These are phyloP conservation scores for Arothron firmamentum DNA, from an alignment of 2,113 vertebrate genomes.

Conservation along the genomic window DNA sequence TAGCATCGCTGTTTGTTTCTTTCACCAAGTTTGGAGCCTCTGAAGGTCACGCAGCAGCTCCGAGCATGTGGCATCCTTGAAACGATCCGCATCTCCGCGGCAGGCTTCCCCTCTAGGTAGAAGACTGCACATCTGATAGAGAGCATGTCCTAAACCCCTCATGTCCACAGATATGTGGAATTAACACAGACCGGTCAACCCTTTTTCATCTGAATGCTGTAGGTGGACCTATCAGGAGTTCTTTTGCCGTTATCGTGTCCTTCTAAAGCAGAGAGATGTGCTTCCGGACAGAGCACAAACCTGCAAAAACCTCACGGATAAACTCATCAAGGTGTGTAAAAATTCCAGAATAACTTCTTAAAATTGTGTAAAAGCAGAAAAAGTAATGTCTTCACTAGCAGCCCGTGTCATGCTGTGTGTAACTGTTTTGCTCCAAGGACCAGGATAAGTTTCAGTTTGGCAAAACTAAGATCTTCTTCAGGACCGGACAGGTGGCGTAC, in stretches of 20 bases:
- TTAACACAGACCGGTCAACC: neutral
- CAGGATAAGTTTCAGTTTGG: slow-evolving; percentile 94
- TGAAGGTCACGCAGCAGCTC: slow-evolving; percentile 91
- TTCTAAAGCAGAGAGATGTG: slow-evolving; percentile 91
- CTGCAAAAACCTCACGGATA: slow-evolving; percentile 87
- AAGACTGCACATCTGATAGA: slow-evolving; percentile 12
- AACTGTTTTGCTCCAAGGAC: slow-evolving; percentile 71
- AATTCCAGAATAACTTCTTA: neutral
- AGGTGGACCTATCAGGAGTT: slow-evolving; percentile 99
- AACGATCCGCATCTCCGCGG: slow-evolving; percentile 94
- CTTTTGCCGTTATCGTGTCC: slow-evolving; percentile 90
- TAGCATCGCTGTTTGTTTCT: slow-evolving; percentile 2
- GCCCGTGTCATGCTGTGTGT: neutral
- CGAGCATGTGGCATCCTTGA: slow-evolving; percentile 94
- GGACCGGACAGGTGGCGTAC: slow-evolving; percentile 94
- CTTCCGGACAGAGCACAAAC: slow-evolving; percentile 86
- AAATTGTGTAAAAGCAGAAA: neutral
- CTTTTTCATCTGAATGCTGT: slow-evolving; percentile 9
- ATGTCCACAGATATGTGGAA: neutral
- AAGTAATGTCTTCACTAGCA: neutral
- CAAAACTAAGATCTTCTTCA: slow-evolving; percentile 97
- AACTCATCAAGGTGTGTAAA: slow-evolving; percentile 81
- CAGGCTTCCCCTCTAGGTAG: slow-evolving; percentile 94
- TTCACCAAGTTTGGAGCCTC: slow-evolving; percentile 84
- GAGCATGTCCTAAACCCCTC: neutral